Evolutionary conservation across 1,140 invertebrate genomes (phyloP).

Genomic region (Diplogasteroides magnus): DNA sequence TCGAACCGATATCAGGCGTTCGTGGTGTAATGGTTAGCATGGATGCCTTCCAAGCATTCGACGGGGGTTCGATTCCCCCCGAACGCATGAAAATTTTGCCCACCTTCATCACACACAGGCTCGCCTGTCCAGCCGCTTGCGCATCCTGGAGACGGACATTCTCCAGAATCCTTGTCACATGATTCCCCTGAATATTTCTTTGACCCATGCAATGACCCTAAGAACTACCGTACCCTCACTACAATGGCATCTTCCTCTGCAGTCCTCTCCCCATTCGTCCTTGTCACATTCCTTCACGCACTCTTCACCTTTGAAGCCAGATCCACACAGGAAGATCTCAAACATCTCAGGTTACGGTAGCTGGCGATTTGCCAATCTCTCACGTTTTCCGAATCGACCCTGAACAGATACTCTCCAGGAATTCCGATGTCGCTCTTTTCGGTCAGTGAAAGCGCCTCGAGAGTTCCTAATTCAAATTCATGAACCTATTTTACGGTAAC

Average conservation of each 20-base stretch:
- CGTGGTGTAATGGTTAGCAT: slow-evolving; percentile 23
- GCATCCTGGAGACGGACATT: not conserved
- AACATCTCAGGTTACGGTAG: too few species aligned
- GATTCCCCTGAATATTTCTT: not conserved
- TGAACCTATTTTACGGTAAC: too few species aligned
- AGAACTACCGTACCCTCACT: slow-evolving; percentile 14
- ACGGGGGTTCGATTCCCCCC: slow-evolving; percentile 22
- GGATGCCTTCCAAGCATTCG: slow-evolving; percentile 22
- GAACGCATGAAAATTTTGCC: slow-evolving; percentile 7
- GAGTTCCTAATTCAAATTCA: slow-evolving; percentile 30
- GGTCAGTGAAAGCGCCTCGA: slow-evolving; percentile 26
- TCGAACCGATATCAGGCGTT: too few species aligned
- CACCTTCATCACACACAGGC: not conserved
- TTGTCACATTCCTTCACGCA: slow-evolving; percentile 30
- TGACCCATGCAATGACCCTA: not conserved
- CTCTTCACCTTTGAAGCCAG: slow-evolving; percentile 33
- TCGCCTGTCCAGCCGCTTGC: not conserved
- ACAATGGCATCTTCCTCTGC: slow-evolving; percentile 29
- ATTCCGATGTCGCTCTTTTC: slow-evolving; percentile 35
- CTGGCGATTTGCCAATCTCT: too few species aligned
- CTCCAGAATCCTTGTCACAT: not conserved
- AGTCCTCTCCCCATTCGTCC: slow-evolving; percentile 33
- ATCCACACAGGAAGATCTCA: slow-evolving; percentile 29
- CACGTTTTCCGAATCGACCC: too few species aligned
- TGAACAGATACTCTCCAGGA: slow-evolving; percentile 37